A percentile compares a stretch with the other conserved stretches of the same genome.
These are phyloP conservation scores for Scomberomorus guttatus DNA, from an alignment of 2,797 vertebrate species.

Conservation along the genomic window DNA sequence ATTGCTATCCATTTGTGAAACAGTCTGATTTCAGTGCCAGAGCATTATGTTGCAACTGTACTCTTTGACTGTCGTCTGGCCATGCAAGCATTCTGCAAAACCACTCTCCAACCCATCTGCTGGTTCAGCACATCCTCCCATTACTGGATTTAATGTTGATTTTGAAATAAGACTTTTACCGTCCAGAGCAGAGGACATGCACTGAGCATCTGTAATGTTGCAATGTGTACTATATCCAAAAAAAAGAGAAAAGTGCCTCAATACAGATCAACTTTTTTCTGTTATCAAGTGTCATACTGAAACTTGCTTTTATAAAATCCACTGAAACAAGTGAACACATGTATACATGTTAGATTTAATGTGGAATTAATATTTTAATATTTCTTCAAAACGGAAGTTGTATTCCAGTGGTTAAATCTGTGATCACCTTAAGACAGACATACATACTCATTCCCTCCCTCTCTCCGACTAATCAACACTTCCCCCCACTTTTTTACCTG, in stretches of 20 bases:
- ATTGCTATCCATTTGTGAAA: constrained; percentile 47
- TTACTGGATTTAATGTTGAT: constrained; percentile 9
- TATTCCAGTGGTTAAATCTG: not conserved
- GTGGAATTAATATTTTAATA: not conserved
- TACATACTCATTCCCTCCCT: not conserved
- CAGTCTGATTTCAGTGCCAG: constrained; percentile 61
- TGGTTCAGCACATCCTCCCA: constrained; percentile 30
- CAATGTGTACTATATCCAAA: not conserved
- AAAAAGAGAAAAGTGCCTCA: not conserved
- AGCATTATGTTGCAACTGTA: constrained; percentile 66
- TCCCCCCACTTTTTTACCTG: constrained; percentile 3
- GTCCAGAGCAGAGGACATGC: constrained; percentile 1
- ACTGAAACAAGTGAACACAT: not conserved
- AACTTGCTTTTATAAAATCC: not conserved
- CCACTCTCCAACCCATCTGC: not conserved
- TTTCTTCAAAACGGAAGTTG: not conserved
- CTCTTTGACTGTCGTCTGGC: constrained; percentile 46
- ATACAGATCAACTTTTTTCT: not conserved
- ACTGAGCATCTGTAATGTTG: constrained; percentile 5
- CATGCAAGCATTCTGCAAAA: not conserved
- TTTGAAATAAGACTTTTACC: constrained; percentile 39
- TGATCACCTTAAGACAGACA: not conserved
- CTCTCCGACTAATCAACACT: not conserved
- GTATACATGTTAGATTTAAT: not conserved
- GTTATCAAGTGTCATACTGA: not conserved